phyloP scores from a whole-genome alignment of 2,888 invertebrate genomes.

The Boloria selene region DNA sequence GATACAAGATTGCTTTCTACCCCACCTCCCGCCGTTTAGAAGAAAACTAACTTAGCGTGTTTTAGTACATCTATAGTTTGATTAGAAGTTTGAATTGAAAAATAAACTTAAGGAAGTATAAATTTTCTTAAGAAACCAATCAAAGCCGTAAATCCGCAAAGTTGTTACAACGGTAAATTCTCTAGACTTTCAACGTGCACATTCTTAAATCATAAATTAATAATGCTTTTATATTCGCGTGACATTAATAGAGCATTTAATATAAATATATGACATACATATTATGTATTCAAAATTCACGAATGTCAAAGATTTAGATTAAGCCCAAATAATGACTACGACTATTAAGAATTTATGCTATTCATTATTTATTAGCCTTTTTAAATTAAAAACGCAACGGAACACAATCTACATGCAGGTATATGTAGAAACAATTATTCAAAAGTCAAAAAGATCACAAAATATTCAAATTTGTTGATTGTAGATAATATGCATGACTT shows the following conservation, averaged over 20 bases:
- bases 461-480: neutral
- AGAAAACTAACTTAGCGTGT: slow-evolving; percentile 65
- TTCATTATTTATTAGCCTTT: neutral
- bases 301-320: slow-evolving; percentile 25
- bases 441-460: too few species aligned
- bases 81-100: neutral
- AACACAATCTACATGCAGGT: too few species aligned
- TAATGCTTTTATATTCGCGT: slow-evolving; percentile 20
- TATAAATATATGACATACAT: slow-evolving; percentile 5
- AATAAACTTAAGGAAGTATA: neutral
- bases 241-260: slow-evolving; percentile 22
- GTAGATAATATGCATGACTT: slow-evolving; percentile 3
- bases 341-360: slow-evolving; percentile 2
- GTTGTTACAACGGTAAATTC: slow-evolving; percentile 30
- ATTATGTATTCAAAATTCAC: neutral
- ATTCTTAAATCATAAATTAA: slow-evolving; percentile 21
- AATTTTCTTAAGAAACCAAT: slow-evolving; percentile 15
- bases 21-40: slow-evolving; percentile 62
- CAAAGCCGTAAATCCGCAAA: slow-evolving; percentile 11
- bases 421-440: too few species aligned
- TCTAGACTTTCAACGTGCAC: slow-evolving; percentile 13
- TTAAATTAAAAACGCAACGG: neutral
- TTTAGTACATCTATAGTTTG: slow-evolving; percentile 33
- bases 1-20: slow-evolving; percentile 76
- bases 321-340: slow-evolving; percentile 17